Percentiles rank a stretch among this genome's conserved stretches.
Evolutionary conservation across 2,113 vertebrate genomes (phyloP).

Genomic region (Anguilla japonica): DNA sequence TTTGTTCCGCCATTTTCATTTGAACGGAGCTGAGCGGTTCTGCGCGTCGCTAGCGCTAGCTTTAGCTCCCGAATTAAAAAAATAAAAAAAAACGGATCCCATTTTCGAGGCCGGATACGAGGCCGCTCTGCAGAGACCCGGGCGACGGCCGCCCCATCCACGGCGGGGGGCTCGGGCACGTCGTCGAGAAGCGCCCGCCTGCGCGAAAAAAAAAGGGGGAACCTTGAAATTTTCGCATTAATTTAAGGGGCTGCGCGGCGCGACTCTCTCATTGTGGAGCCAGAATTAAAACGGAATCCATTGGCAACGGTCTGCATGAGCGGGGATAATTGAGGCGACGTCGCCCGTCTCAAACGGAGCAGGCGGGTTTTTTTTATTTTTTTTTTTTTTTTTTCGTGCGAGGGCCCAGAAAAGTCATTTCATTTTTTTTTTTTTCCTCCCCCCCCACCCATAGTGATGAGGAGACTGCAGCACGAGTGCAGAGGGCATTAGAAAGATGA

Average conservation of each 20-base stretch:
- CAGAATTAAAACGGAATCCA: slow-evolving; percentile 17
- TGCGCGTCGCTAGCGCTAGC: not conserved
- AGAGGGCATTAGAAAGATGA: slow-evolving; percentile 22
- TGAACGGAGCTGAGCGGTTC: not conserved
- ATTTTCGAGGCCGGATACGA: not conserved
- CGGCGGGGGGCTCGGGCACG: not conserved
- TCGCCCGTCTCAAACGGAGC: slow-evolving; percentile 1
- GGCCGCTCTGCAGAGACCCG: not conserved
- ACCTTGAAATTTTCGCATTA: slow-evolving; percentile 5
- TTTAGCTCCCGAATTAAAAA: not conserved
- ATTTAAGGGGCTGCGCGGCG: not conserved
- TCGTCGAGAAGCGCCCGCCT: not conserved
- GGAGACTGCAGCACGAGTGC: not conserved
- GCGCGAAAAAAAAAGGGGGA: not conserved
- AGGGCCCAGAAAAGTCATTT: slow-evolving; percentile 27
- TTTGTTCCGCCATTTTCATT: not conserved
- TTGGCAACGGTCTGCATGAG: not conserved
- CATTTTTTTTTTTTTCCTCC: slow-evolving; percentile 18
- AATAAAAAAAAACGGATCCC: not conserved
- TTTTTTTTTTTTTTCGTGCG: not conserved
- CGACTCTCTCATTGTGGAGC: not conserved
- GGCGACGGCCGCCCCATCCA: not conserved
- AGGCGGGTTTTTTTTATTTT: not conserved
- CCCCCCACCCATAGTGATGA: slow-evolving; percentile 4
- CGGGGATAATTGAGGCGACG: not conserved